phyloP scores from a whole-genome alignment of 2,797 vertebrate genomes.

The Macropus fuliginosus region DNA sequence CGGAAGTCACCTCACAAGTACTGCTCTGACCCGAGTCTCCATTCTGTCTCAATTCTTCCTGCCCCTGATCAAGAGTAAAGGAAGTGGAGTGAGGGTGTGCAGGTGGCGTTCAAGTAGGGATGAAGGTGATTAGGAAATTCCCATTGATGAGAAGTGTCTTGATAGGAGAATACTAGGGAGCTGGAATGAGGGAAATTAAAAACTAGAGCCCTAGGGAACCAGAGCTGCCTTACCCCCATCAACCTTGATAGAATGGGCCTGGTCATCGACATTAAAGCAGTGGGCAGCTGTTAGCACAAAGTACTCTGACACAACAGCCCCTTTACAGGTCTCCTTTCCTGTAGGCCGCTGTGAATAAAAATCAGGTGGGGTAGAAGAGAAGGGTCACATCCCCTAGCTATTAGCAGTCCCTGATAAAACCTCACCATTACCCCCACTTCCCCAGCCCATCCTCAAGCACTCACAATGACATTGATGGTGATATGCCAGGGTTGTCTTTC shows the following conservation, averaged over 20 bases:
- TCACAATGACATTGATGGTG: conserved; percentile 80
- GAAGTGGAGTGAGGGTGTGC: not conserved
- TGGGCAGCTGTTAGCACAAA: conserved; percentile 92
- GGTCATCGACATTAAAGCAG: conserved; percentile 85
- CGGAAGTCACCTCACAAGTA: not conserved
- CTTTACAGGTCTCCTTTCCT: conserved; percentile 82
- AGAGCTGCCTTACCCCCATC: conserved; percentile 67
- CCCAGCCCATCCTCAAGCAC: conserved; percentile 25
- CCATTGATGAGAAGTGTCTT: not conserved
- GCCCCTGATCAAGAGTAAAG: not conserved
- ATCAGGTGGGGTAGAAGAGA: not conserved
- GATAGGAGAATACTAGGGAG: not conserved
- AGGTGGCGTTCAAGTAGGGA: not conserved
- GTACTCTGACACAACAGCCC: conserved; percentile 87
- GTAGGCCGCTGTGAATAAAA: conserved; percentile 44
- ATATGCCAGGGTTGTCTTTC: conserved; percentile 84
- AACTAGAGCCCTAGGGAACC: not conserved
- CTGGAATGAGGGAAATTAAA: not conserved
- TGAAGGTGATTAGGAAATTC: not conserved
- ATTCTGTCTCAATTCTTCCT: not conserved
- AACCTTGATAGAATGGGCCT: conserved; percentile 65
- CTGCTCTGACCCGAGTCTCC: not conserved
- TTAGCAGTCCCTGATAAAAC: fast-evolving
- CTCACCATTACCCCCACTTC: not conserved
- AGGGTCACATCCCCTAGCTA: not conserved